Conservation (phyloP, 2,113 vertebrate species). For the Cervus canadensis region DNA sequence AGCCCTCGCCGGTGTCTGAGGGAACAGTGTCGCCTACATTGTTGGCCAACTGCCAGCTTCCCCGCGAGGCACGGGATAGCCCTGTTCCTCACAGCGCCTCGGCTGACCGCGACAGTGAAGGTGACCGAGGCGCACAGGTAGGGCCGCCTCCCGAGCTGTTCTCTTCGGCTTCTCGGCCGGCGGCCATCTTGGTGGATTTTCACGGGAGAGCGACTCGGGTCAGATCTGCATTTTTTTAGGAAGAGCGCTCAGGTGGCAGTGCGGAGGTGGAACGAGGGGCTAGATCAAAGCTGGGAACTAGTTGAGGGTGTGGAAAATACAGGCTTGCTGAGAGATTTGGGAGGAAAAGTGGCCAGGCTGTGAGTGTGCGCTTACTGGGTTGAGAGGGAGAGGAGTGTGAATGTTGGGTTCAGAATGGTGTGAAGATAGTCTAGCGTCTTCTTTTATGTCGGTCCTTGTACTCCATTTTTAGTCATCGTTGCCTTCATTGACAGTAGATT, state of each 20-base stretch:
- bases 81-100: not conserved
- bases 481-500: not conserved
- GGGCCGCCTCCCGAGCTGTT: not conserved
- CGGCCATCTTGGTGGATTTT: not conserved
- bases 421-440: not conserved
- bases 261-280: rapidly evolving
- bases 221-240: not conserved
- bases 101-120: too few relatives aligned
- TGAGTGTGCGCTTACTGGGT: too few relatives aligned
- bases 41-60: not conserved
- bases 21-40: not conserved
- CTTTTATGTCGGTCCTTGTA: not conserved
- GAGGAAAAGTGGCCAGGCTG: not conserved
- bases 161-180: not conserved
- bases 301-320: not conserved
- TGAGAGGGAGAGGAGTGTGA: not conserved
- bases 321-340: not conserved
- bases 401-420: too few relatives aligned
- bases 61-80: not conserved
- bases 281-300: rapidly evolving
- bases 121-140: not conserved
- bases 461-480: not conserved
- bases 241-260: not conserved
- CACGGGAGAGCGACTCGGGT: not conserved
- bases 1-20: not conserved